phyloP scores from a whole-genome alignment of 2,888 invertebrate species.

The Brachylomia viminalis region DNA sequence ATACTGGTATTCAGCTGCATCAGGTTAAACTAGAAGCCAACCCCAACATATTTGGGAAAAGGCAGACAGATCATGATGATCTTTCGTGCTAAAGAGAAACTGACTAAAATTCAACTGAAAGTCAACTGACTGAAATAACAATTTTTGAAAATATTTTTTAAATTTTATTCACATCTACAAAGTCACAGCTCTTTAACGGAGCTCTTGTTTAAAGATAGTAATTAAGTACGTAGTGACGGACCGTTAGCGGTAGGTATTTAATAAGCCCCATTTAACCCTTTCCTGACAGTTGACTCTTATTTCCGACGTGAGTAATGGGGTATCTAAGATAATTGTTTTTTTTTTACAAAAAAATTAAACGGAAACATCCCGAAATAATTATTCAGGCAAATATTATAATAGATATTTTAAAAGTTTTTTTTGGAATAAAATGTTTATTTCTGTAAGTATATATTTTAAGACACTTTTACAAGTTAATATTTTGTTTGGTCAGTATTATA shows the following conservation, averaged over 20 bases:
- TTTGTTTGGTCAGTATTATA: no score
- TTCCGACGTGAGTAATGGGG: conserved; percentile 22
- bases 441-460: no score
- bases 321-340: conserved; percentile 6
- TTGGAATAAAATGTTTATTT: no score
- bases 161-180: background rate
- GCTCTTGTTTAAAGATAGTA: conserved; percentile 49
- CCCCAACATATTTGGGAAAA: no score
- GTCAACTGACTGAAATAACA: background rate
- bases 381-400: background rate
- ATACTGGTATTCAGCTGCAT: no score
- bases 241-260: conserved; percentile 42
- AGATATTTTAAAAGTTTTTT: background rate
- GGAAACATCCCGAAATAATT: background rate
- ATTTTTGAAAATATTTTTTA: background rate
- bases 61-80: no score
- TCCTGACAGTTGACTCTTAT: conserved; percentile 52
- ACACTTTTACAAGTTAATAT: no score
- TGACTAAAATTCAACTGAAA: accelerated
- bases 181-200: conserved; percentile 9
- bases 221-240: conserved; percentile 56
- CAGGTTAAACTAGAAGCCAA: no score
- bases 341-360: background rate
- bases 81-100: background rate
- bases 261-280: conserved; percentile 58